A percentile compares a stretch with the other conserved stretches of the same genome.
These are phyloP conservation scores for Phorcus lineatus DNA, from an alignment of 2,888 invertebrate genomes.

Conservation along the genomic window DNA sequence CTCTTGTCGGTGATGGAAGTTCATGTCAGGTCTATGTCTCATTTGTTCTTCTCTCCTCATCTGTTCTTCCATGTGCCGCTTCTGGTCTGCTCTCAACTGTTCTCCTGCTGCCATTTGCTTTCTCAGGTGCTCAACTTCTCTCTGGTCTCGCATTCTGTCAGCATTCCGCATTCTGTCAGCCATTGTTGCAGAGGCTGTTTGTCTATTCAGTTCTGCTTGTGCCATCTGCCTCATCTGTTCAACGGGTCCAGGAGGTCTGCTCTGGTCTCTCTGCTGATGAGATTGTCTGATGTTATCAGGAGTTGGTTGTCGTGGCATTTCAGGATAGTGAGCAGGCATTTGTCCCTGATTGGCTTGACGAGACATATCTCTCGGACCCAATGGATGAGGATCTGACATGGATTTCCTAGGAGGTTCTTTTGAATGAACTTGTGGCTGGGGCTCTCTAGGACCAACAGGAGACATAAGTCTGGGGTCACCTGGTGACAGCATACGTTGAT, in stretches of 20 bases:
- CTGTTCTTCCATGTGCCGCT: constrained; percentile 3
- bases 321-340: background rate
- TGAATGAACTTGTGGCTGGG: background rate
- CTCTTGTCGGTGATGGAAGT: constrained; percentile 2
- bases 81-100: constrained; percentile 1
- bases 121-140: background rate
- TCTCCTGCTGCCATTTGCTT: constrained; percentile 15
- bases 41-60: constrained; percentile 19
- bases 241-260: constrained; percentile 16
- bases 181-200: background rate
- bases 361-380: background rate
- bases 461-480: background rate
- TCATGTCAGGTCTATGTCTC: constrained; percentile 5
- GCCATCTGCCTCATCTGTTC: constrained; percentile 18
- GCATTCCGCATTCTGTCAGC: background rate
- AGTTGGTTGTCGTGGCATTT: background rate
- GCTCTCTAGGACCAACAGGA: background rate
- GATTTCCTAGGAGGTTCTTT: background rate
- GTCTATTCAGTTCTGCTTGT: constrained; percentile 17
- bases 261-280: constrained; percentile 25
- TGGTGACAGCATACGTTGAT: background rate
- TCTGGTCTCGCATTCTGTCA: constrained; percentile 11
- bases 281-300: constrained; percentile 1
- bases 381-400: background rate
- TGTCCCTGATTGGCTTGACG: constrained; percentile 4